Evolutionary conservation across 1,140 invertebrate species (phyloP), one percentile per base, ranked within the genome.

Genomic region (Eubasilissa regina): DNA sequence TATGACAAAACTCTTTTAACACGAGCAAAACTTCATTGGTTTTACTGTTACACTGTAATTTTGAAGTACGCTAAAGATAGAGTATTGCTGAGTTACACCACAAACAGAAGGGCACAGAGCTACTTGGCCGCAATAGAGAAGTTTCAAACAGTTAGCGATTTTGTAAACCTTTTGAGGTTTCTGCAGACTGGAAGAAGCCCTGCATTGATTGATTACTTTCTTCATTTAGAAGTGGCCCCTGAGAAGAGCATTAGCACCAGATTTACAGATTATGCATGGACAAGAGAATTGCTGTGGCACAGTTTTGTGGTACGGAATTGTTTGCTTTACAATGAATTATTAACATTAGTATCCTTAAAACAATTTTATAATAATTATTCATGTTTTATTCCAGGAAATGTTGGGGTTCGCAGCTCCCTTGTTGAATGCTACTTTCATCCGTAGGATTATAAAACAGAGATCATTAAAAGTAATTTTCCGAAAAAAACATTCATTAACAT

Each of bases 211-310:
- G 91, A 93, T 81, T 90, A 88, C 80, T 83, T 93, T 45, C 83
- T 93, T 74, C 89, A 84, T 51, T 89, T 85, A 84, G 89, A 86
- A 87, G 89, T 85, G 84, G 89, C 80, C 84, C 91, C 84, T 77
- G 89, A 86, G 75, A 88, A 85, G 83, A 85, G 84, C 83, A 89
- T 85, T 82, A 89, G 84, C 83, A 89, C 85, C 84, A 90, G 86
- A 85, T 87, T 86, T 83, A 91, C 84, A 87, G 92, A 84, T 90
- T 93, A 89, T 85, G 90, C 85, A 87, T 92, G 92, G 89, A 93
- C 92, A 13, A 86, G 93, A 77, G 92, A 93, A 86, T 81, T 93
- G 45, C 85, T 93, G 12, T 93, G 92, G 92, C 91, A 93, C 84
- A 92, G 92, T 83, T 92, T 93, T 84, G 92, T 93, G 86, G 92